These are phyloP conservation scores for Sinocyclocheilus anshuiensis DNA, from an alignment of 2,113 vertebrate genomes.

Conservation along the genomic window DNA sequence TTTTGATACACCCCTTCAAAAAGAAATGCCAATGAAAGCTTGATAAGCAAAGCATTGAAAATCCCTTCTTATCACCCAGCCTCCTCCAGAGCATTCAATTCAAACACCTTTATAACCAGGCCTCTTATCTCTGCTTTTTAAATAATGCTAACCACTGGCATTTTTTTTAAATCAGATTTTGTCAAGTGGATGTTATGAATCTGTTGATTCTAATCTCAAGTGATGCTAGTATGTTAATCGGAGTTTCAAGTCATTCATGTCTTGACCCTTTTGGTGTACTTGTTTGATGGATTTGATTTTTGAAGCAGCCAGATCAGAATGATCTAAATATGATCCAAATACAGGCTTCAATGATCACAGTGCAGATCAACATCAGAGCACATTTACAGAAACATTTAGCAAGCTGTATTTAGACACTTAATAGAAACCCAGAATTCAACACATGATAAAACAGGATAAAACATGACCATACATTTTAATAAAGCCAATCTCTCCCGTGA, in stretches of 20 bases:
- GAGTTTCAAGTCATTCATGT: background rate
- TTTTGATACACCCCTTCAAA: background rate
- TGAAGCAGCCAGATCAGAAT: background rate
- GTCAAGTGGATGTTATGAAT: constrained; percentile 12
- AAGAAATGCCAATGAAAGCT: background rate
- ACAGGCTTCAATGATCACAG: background rate
- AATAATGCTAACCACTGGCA: constrained; percentile 14
- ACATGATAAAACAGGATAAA: too few relatives aligned
- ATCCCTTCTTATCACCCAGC: constrained; percentile 26
- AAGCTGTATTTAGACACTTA: background rate
- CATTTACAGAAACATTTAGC: background rate
- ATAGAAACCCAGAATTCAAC: background rate
- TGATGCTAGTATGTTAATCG: background rate
- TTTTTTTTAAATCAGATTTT: constrained; percentile 20
- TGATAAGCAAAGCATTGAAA: constrained; percentile 35
- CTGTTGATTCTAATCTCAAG: constrained; percentile 10
- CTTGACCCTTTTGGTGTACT: background rate
- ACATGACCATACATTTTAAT: too few relatives aligned
- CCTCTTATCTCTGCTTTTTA: constrained; percentile 17
- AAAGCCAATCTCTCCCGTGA: too few relatives aligned
- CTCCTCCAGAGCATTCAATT: constrained; percentile 21
- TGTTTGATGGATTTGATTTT: constrained; percentile 22
- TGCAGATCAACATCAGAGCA: background rate
- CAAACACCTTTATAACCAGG: constrained; percentile 1
- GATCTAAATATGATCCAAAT: background rate